Base-by-base conservation (phyloP, 2,113 vertebrate species). In the Numida meleagris region DNA sequence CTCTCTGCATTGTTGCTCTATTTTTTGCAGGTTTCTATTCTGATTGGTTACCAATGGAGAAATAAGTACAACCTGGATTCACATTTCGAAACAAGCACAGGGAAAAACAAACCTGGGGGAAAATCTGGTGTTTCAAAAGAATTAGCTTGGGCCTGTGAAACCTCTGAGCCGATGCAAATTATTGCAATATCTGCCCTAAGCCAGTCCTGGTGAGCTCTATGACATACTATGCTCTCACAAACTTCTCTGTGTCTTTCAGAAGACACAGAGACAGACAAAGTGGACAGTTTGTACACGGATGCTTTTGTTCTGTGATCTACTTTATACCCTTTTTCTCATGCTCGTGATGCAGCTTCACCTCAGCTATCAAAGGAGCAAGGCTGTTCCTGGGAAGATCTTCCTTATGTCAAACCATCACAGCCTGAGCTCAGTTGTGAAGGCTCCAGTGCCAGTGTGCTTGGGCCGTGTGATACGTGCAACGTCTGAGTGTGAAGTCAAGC, bases 71-170 rank as follows among this genome's bases (percentile, higher is more conserved):
- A 58, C 9, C 63, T 80, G 31, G 38, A 70, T 46, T 82, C 78
- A 78, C 55, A 15, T 38, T 38, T 90, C 42, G 55, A 83, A 95
- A 90, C 61, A 84, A 91, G 63, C 66, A 94, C 40, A 36, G 70
- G 36, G 31, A 68, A 88, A 93, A 93, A 62, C 40, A 86, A 94
- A 68, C 62, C 40, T 1, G 8, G 63, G 4, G 5, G 40, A 9
- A 59, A 77, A 83, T 33, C 21, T 25, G 16, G 24, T 79, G 19
- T 59, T 92, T 71, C 34, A 77, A 74, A 85, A 82, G 17, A 76
- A 76, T 53, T 75, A 76, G 14, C 40, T 53, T 18, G 55, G 20
- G 25, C 8, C 34, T 76, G 46, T 62, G 67, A 70, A 80, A 74
- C 12, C 23, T 75, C 42, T 67, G 36, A 63, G 42, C 31, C 81